Conservation (phyloP, 2,888 invertebrate species). For the Carterocephalus palaemon region DNA sequence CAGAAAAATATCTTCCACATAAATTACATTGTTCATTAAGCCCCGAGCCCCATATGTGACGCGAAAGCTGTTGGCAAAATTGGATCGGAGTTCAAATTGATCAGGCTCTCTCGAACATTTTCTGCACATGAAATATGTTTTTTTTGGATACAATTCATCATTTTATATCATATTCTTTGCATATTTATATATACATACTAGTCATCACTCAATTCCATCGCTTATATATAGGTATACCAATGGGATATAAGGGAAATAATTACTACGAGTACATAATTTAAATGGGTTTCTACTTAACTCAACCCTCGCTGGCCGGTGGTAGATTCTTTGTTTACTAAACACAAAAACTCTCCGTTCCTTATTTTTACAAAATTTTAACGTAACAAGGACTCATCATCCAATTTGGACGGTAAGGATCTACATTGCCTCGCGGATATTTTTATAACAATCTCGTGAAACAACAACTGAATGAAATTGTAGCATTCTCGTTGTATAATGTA, state of each 20-base stretch:
- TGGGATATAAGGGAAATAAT: too few relatives aligned
- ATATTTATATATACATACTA: too few relatives aligned
- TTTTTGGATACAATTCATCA: too few relatives aligned
- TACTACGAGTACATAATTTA: too few relatives aligned
- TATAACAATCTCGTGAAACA: constrained; percentile 4
- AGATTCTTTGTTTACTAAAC: too few relatives aligned
- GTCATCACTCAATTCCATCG: too few relatives aligned
- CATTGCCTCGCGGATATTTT: constrained; percentile 1
- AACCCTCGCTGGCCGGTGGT: too few relatives aligned
- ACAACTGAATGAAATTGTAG: constrained; percentile 2
- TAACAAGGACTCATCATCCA: constrained; percentile 8
- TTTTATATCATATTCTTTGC: too few relatives aligned
- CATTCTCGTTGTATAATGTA: too few relatives aligned
- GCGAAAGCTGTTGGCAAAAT: constrained; percentile 11
- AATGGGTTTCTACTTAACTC: too few relatives aligned
- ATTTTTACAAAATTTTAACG: not conserved
- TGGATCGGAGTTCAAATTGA: constrained; percentile 16
- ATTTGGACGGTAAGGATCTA: constrained; percentile 13
- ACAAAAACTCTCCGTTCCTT: constrained; percentile 1
- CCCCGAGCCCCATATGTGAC: constrained; percentile 8
- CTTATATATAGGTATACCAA: too few relatives aligned
- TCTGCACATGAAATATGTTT: constrained; percentile 1
- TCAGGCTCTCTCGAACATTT: constrained; percentile 7
- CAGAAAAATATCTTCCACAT: constrained; percentile 32
- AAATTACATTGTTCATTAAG: constrained; percentile 21